Percentiles rank a stretch among this genome's conserved stretches.
phyloP scores from a whole-genome alignment of 2,888 invertebrate genomes.

The Chymomyza procnemis region DNA sequence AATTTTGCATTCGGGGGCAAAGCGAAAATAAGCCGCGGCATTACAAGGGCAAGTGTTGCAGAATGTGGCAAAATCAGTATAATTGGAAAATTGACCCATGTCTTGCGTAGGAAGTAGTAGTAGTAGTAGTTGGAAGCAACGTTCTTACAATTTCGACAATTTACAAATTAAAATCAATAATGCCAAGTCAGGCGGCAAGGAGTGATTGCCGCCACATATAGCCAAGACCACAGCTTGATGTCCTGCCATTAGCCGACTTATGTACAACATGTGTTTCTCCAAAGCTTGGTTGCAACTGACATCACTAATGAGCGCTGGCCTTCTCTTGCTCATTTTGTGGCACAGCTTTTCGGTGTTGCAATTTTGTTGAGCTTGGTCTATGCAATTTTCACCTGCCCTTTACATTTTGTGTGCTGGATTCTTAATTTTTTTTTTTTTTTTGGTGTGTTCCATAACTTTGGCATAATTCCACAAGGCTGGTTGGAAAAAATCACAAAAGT shows the following conservation, averaged over 20 bases:
- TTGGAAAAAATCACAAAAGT: conserved; percentile 39
- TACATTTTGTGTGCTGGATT: conserved; percentile 23
- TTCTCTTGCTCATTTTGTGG: not conserved
- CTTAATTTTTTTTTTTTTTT: too few relatives aligned
- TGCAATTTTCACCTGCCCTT: conserved; percentile 53
- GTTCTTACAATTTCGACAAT: not conserved
- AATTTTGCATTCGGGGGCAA: too few relatives aligned
- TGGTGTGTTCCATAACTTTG: conserved; percentile 62
- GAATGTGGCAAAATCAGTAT: not conserved
- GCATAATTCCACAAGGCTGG: conserved; percentile 62
- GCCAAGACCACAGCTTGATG: not conserved
- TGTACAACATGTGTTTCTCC: not conserved
- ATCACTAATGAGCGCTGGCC: conserved; percentile 59
- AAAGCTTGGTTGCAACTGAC: conserved; percentile 43
- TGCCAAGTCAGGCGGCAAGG: not conserved
- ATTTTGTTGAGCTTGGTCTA: conserved; percentile 63
- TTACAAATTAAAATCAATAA: not conserved
- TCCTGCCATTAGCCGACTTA: not conserved
- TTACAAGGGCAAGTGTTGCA: conserved; percentile 9
- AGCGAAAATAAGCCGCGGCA: not conserved
- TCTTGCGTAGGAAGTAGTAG: not conserved
- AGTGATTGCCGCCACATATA: not conserved
- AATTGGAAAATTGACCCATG: conserved; percentile 50
- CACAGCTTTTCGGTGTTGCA: conserved; percentile 14
- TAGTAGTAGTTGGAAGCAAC: not conserved